phyloP scores from a whole-genome alignment of 2,113 vertebrate species.

The Symphodus melops region DNA sequence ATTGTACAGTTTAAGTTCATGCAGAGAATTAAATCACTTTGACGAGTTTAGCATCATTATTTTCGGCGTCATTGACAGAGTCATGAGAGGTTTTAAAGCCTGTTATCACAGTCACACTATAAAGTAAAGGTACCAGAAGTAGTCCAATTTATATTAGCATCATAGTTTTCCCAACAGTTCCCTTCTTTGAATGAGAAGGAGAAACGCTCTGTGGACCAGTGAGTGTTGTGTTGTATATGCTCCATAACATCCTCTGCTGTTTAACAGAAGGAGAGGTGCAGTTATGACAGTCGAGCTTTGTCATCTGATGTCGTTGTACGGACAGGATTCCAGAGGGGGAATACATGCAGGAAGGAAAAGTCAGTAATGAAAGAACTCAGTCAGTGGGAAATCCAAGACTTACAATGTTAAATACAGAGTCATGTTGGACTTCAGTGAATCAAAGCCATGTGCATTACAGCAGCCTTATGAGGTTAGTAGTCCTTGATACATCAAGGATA shows the following conservation, averaged over 20 bases:
- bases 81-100: neutral
- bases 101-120: constrained; percentile 3
- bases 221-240: constrained; percentile 36
- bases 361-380: constrained; percentile 46
- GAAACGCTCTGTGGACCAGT: neutral
- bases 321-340: constrained; percentile 28
- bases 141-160: neutral
- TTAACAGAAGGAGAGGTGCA: constrained; percentile 8
- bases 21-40: neutral
- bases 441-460: neutral
- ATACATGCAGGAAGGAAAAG: constrained; percentile 16
- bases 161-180: neutral
- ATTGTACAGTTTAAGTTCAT: neutral
- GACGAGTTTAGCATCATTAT: neutral
- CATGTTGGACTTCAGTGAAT: neutral
- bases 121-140: neutral
- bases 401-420: constrained; percentile 19
- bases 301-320: constrained; percentile 52
- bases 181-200: neutral
- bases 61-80: neutral
- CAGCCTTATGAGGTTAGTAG: neutral
- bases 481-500: neutral
- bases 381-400: constrained; percentile 42
- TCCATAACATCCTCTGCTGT: constrained; percentile 8
- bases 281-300: constrained; percentile 40